A percentile compares a stretch with the other conserved stretches of the same genome.
phyloP scores from a whole-genome alignment of 1,140 invertebrate genomes.

The Bombus turneri region DNA sequence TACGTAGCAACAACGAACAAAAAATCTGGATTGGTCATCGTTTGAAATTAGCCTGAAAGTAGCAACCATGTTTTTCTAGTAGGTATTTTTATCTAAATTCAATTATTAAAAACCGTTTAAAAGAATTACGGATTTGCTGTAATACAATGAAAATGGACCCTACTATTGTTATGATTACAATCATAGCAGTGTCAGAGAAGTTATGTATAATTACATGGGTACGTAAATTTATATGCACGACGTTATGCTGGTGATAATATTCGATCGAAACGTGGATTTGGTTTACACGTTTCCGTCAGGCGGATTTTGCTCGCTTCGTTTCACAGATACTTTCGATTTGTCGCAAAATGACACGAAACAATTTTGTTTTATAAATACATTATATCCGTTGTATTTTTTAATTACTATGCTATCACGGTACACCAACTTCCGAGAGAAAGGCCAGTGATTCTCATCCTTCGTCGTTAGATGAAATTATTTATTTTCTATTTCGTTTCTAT shows the following conservation, averaged over 20 bases:
- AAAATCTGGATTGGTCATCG: too few species aligned
- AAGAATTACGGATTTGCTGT: not conserved
- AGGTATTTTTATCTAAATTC: not conserved
- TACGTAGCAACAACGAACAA: too few species aligned
- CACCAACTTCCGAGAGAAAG: slow-evolving; percentile 76
- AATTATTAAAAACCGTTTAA: not conserved
- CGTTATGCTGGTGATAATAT: not conserved
- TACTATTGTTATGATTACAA: not conserved
- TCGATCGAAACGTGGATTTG: not conserved
- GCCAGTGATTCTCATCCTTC: slow-evolving; percentile 68
- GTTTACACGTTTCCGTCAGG: not conserved
- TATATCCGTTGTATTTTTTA: slow-evolving; percentile 1
- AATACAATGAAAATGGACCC: not conserved
- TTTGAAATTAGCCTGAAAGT: too few species aligned
- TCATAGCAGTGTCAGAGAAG: not conserved
- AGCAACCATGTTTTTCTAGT: too few species aligned
- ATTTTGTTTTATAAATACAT: not conserved
- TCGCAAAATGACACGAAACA: not conserved
- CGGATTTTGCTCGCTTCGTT: not conserved
- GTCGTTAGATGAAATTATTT: not conserved
- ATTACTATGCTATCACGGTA: slow-evolving; percentile 31
- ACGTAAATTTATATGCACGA: not conserved
- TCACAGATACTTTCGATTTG: not conserved
- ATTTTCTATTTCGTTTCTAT: too few species aligned
- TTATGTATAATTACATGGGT: not conserved